These are phyloP conservation scores for Pristionchus japonicus DNA, from an alignment of 2,888 invertebrate species.

Conservation along the genomic window DNA sequence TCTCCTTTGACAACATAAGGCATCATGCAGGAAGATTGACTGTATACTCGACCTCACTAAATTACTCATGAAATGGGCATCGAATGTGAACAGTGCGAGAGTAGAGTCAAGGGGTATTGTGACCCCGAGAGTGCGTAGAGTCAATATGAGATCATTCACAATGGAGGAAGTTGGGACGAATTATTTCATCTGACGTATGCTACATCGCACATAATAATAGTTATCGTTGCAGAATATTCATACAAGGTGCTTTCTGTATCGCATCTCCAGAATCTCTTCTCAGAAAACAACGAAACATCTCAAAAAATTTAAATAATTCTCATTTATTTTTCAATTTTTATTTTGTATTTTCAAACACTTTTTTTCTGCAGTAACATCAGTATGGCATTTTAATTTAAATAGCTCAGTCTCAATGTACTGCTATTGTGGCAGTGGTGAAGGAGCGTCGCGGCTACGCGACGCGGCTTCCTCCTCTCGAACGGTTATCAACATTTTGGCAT, in stretches of 20 bases:
- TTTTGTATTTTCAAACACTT: not conserved
- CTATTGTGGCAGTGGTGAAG: slow-evolving; percentile 7
- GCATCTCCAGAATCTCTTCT: too few species aligned
- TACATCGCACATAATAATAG: too few species aligned
- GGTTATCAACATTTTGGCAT: slow-evolving; percentile 36
- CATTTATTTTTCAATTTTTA: too few species aligned
- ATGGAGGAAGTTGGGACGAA: not conserved
- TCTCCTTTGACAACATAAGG: slow-evolving; percentile 24
- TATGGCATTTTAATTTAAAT: not conserved
- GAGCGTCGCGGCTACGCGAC: slow-evolving; percentile 32
- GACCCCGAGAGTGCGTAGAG: not conserved
- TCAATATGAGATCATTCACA: slow-evolving; percentile 2
- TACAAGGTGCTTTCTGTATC: too few species aligned
- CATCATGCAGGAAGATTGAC: slow-evolving; percentile 21
- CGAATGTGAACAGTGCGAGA: not conserved
- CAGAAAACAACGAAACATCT: too few species aligned
- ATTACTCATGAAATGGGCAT: slow-evolving; percentile 17
- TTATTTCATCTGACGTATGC: not conserved
- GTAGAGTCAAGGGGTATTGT: slow-evolving; percentile 24
- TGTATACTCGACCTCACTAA: slow-evolving; percentile 40
- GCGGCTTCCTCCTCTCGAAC: slow-evolving; percentile 21
- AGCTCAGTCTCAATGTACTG: slow-evolving; percentile 31
- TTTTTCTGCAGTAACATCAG: not conserved
- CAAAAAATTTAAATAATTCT: too few species aligned
- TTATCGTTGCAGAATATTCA: too few species aligned